These are phyloP conservation scores for Tarsius wallacei DNA, from an alignment of 2,797 vertebrate genomes.

Conservation along the genomic window DNA sequence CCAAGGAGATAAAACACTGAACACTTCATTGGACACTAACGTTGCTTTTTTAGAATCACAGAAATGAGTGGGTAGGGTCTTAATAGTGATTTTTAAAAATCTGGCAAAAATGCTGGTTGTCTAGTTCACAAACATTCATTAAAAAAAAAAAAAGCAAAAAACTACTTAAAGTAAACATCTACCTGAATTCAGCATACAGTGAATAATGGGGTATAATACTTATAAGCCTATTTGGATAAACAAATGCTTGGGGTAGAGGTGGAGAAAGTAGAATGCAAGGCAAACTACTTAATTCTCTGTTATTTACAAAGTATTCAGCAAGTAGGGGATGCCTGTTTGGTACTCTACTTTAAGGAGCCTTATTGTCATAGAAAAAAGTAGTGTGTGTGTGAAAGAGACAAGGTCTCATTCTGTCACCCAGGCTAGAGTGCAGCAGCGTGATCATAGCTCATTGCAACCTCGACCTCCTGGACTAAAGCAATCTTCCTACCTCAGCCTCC, in stretches of 20 bases:
- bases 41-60: background rate
- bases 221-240: background rate
- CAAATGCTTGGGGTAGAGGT: background rate
- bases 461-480: too few relatives aligned
- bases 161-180: background rate
- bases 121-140: background rate
- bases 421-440: too few relatives aligned
- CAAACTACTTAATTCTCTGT: background rate
- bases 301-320: background rate
- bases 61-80: background rate
- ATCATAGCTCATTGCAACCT: too few relatives aligned
- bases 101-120: background rate
- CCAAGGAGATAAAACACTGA: background rate
- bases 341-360: background rate
- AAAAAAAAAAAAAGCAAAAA: slow-evolving; percentile 6
- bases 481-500: too few relatives aligned
- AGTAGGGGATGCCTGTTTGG: background rate
- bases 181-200: background rate
- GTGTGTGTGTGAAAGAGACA: too few relatives aligned
- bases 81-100: background rate
- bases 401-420: too few relatives aligned
- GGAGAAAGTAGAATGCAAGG: background rate
- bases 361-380: background rate
- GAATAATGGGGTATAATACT: background rate
- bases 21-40: background rate